These are phyloP conservation scores for Aquatica leii DNA, from an alignment of 2,888 invertebrate species.

Conservation along the genomic window DNA sequence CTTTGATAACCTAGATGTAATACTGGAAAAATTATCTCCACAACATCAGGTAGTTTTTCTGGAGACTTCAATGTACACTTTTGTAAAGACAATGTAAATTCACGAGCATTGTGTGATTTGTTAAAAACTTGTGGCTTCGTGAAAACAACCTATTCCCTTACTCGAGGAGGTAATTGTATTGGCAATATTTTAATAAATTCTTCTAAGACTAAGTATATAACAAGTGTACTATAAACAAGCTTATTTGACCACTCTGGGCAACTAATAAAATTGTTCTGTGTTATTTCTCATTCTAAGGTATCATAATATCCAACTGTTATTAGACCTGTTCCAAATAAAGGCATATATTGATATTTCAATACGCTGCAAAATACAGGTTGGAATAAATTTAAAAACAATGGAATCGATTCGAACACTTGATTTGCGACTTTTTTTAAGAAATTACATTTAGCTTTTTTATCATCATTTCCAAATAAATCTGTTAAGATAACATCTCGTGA, in stretches of 20 bases:
- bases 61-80: slow-evolving; percentile 6
- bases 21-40: background rate
- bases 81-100: background rate
- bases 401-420: too few relatives aligned
- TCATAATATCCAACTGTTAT: too few relatives aligned
- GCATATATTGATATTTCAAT: too few relatives aligned
- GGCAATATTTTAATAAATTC: slow-evolving; percentile 1
- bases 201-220: background rate
- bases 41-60: background rate
- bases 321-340: too few relatives aligned
- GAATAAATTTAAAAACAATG: too few relatives aligned
- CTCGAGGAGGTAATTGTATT: background rate
- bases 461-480: too few relatives aligned
- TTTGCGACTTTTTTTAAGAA: too few relatives aligned
- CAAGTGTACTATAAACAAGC: background rate
- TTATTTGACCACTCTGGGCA: background rate
- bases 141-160: background rate
- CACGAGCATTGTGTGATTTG: background rate
- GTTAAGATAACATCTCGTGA: too few relatives aligned
- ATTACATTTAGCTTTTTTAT: too few relatives aligned
- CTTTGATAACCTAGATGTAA: background rate
- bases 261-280: background rate
- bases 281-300: background rate
- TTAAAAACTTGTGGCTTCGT: background rate
- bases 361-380: too few relatives aligned